These are phyloP conservation scores for Dynastes hyllus DNA, from an alignment of 2,888 invertebrate species.

Conservation along the genomic window DNA sequence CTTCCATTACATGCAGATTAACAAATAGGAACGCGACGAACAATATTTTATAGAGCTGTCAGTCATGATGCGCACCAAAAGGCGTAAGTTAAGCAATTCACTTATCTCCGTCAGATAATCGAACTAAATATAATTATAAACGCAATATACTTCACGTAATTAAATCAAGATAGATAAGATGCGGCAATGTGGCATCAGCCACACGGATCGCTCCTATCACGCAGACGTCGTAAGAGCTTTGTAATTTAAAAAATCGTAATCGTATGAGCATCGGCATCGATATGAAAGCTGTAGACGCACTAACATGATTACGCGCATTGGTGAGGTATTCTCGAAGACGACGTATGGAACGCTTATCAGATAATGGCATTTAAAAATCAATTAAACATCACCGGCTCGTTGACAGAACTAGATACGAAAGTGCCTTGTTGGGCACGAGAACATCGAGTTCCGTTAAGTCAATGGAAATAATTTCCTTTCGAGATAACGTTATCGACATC, in stretches of 20 bases:
- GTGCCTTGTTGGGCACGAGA: slow-evolving; percentile 38
- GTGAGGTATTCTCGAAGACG: slow-evolving; percentile 24
- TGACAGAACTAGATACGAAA: slow-evolving; percentile 46
- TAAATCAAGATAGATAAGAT: slow-evolving; percentile 51
- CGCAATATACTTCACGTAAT: slow-evolving; percentile 49
- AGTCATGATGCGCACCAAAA: not conserved
- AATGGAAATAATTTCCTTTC: slow-evolving; percentile 39
- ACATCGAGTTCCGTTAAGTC: slow-evolving; percentile 36
- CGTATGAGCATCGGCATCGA: slow-evolving; percentile 2
- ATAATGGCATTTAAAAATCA: slow-evolving; percentile 48
- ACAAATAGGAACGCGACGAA: slow-evolving; percentile 14
- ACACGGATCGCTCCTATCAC: slow-evolving; percentile 10
- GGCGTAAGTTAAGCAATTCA: slow-evolving; percentile 30
- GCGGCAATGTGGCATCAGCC: slow-evolving; percentile 15
- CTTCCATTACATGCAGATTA: slow-evolving; percentile 31
- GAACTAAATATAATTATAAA: slow-evolving; percentile 48
- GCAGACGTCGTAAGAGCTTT: slow-evolving; percentile 6
- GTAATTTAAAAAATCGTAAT: slow-evolving; percentile 15
- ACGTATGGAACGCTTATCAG: slow-evolving; percentile 35
- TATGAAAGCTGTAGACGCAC: slow-evolving; percentile 3
- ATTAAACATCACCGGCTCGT: slow-evolving; percentile 42
- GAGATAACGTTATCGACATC: slow-evolving; percentile 33
- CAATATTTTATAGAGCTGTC: slow-evolving; percentile 39
- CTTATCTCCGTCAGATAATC: slow-evolving; percentile 49
- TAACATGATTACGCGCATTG: slow-evolving; percentile 4